These are phyloP conservation scores for Muscidifurax raptorellus DNA, from an alignment of 1,140 invertebrate species.

Conservation along the genomic window DNA sequence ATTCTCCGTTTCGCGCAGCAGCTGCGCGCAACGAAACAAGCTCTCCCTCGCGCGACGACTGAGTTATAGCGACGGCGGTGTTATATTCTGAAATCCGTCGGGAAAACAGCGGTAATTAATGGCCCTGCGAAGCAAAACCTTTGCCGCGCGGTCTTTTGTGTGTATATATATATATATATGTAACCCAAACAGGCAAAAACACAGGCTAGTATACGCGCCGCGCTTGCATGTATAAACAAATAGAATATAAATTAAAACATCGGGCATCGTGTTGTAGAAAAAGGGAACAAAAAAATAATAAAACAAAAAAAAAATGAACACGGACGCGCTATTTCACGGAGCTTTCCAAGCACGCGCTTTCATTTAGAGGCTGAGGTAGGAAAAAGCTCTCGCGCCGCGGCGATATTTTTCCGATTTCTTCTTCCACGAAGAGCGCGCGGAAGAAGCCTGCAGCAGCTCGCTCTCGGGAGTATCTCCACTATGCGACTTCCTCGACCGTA, in stretches of 20 bases:
- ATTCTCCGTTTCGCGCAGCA: slow-evolving; percentile 10
- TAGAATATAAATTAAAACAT: not conserved
- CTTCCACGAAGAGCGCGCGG: not conserved
- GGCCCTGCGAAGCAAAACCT: not conserved
- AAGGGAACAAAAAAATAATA: not conserved
- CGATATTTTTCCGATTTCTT: slow-evolving; percentile 22
- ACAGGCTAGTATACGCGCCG: too few species aligned
- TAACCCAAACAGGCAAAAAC: not conserved
- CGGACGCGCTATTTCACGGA: not conserved
- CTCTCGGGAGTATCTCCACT: not conserved
- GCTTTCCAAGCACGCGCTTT: slow-evolving; percentile 14
- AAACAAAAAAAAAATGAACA: not conserved
- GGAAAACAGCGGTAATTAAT: slow-evolving; percentile 23
- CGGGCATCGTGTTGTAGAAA: not conserved
- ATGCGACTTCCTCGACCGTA: slow-evolving; percentile 4
- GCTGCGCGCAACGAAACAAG: slow-evolving; percentile 7
- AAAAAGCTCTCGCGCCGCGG: not conserved
- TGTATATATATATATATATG: too few species aligned
- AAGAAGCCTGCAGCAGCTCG: not conserved
- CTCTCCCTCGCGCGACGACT: not conserved
- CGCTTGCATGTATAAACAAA: not conserved
- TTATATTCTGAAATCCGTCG: slow-evolving; percentile 10
- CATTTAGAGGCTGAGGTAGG: not conserved
- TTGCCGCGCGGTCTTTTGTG: not conserved
- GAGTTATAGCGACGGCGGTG: not conserved